Base-by-base conservation (phyloP, 2,888 invertebrate species). In the Mimumesa dahlbomi region DNA sequence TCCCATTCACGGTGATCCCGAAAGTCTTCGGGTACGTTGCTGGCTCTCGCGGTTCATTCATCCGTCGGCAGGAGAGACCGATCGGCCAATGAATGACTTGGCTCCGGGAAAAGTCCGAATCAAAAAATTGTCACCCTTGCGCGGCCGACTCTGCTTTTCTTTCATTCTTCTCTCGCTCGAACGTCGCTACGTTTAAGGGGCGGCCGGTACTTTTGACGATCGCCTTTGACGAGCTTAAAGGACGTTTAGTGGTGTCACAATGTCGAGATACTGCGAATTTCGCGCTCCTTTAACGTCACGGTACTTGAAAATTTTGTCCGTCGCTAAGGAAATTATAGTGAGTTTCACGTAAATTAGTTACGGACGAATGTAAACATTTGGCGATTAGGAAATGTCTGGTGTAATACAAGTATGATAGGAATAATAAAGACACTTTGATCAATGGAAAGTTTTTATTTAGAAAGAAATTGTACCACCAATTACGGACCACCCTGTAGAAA, bases 61-160 rank as follows among this genome's bases (percentile, higher is more conserved):
- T 48, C 40, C 56, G 21, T 29, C 38, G 50, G 22, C n/a, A 19
- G 19, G 13, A 53, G 52, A 40, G 53, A 53, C 42, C 36, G 58
- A 58, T 29, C 50, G 38, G 13, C n/a, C 48, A 29, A 53, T 75
- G 78, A 75, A 75, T 65, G 70, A 63, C 63, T n/a, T 62, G 36
- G 18, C 45, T 38, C 18, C 38, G 13, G 46, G 58, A 76, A 74
- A 74, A 74, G 65, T 74, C 57, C 40, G 46, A 69, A 79, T 79
- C 80, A 72, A 76, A 76, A 73, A 79, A 72, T 79, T 70, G 63
- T 67, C 63, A 57, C 46, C 22, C 14, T 59, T 73, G 65, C 62
- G 48, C 43, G 49, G 36, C n/a, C 46, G 49, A 29, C 40, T 48
- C n/a, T 40, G 58, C 72, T 54, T 69, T 50, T 61, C 46, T 48